Conservation (phyloP, 2,888 invertebrate species). For the Oasisia sp. region DNA sequence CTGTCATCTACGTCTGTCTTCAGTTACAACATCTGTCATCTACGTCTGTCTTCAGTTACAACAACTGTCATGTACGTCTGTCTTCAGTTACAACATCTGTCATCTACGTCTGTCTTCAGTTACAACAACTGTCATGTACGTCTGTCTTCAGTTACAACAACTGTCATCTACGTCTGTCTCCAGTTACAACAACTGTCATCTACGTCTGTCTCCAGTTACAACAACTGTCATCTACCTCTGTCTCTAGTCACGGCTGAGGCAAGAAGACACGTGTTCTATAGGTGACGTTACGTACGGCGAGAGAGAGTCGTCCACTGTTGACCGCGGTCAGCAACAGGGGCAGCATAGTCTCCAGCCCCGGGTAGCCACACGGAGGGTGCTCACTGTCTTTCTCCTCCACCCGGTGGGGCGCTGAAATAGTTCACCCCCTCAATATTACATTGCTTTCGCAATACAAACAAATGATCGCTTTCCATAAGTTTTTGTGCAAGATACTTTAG, state of each 20-base stretch:
- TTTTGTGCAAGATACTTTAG: not conserved
- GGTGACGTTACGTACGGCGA: not conserved
- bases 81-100: too few species aligned
- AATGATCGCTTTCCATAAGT: not conserved
- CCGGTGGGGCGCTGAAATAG: conserved; percentile 84
- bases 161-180: too few species aligned
- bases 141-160: too few species aligned
- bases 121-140: too few species aligned
- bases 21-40: too few species aligned
- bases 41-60: too few species aligned
- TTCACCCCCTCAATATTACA: not conserved
- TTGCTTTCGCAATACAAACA: not conserved
- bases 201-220: too few species aligned
- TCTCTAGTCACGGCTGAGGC: not conserved
- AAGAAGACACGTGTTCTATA: not conserved
- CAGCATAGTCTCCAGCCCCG: conserved; percentile 97
- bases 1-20: too few species aligned
- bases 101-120: too few species aligned
- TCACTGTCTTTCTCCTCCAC: conserved; percentile 85
- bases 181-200: too few species aligned
- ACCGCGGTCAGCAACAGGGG: conserved; percentile 95
- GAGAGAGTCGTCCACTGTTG: conserved; percentile 79
- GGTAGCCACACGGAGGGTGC: conserved; percentile 85
- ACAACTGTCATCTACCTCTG: too few species aligned
- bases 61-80: too few species aligned